Percentiles rank a stretch among this genome's conserved stretches.
phyloP scores from a whole-genome alignment of 2,113 vertebrate genomes.

The Fregata magnificens region DNA sequence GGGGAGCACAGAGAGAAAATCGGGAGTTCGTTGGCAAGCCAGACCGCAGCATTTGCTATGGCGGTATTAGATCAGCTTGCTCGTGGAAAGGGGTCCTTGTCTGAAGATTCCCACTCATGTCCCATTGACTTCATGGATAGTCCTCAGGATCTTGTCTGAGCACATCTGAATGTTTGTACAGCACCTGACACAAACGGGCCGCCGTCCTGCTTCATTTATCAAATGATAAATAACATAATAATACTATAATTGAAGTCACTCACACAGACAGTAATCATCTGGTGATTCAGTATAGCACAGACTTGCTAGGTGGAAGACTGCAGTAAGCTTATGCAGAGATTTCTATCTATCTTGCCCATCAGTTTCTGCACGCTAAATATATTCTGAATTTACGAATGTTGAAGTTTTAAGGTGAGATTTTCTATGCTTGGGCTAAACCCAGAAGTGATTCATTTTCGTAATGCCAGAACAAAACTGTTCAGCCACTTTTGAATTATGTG shows the following conservation, averaged over 20 bases:
- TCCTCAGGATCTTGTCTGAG: background rate
- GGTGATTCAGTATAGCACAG: background rate
- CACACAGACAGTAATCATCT: conserved; percentile 2
- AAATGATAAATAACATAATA: conserved; percentile 38
- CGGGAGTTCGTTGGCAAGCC: background rate
- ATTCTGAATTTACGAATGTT: background rate
- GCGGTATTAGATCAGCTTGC: background rate
- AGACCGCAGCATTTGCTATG: background rate
- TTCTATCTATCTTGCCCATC: conserved; percentile 24
- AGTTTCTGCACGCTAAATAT: background rate
- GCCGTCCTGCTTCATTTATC: background rate
- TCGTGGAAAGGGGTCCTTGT: background rate
- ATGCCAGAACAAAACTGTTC: conserved; percentile 7
- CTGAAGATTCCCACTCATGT: background rate
- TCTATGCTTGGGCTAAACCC: conserved; percentile 9
- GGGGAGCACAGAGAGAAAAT: background rate
- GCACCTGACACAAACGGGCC: background rate
- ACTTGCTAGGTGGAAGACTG: background rate
- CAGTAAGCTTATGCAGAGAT: conserved; percentile 18
- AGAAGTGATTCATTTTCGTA: conserved; percentile 5
- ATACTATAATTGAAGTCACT: conserved; percentile 16
- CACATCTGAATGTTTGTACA: conserved; percentile 17
- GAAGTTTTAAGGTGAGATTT: conserved; percentile 45
- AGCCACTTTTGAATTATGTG: conserved; percentile 17
- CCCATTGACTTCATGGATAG: conserved; percentile 2